Percentiles rank a stretch among this genome's conserved stretches.
These are phyloP conservation scores for Protophormia terraenovae DNA, from an alignment of 2,888 invertebrate species.

Conservation along the genomic window DNA sequence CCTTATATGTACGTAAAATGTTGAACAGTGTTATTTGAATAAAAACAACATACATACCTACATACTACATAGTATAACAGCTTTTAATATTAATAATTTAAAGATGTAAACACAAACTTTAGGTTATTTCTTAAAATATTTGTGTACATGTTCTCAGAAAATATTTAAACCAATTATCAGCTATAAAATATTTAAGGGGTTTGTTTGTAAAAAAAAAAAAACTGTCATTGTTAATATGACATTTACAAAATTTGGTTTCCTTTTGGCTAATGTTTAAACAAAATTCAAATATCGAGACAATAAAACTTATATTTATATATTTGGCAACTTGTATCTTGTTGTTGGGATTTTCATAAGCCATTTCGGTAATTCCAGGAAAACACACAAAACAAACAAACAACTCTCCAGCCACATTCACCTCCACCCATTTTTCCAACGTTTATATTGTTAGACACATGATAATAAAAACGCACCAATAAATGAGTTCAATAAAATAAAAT, in stretches of 20 bases:
- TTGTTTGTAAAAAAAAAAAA: neutral
- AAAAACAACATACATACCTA: too few relatives aligned
- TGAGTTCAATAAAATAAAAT: conserved; percentile 5
- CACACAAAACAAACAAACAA: neutral
- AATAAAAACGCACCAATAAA: conserved; percentile 33
- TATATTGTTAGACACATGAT: neutral
- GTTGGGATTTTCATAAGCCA: neutral
- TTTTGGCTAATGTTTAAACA: too few relatives aligned
- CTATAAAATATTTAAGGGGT: neutral
- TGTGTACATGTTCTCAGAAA: too few relatives aligned
- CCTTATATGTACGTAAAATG: too few relatives aligned
- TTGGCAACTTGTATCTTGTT: neutral
- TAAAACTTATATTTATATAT: neutral
- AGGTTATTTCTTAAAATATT: too few relatives aligned
- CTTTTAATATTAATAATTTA: too few relatives aligned
- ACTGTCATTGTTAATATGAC: neutral
- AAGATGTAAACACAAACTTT: too few relatives aligned
- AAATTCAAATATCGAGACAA: neutral
- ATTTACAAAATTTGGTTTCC: neutral
- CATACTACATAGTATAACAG: too few relatives aligned
- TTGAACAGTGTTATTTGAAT: too few relatives aligned
- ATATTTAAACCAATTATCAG: neutral
- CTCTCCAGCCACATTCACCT: neutral
- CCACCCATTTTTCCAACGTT: neutral
- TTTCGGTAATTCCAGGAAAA: neutral